Base-by-base conservation (phyloP, 2,888 invertebrate genomes). In the Pristionchus exspectatus region DNA sequence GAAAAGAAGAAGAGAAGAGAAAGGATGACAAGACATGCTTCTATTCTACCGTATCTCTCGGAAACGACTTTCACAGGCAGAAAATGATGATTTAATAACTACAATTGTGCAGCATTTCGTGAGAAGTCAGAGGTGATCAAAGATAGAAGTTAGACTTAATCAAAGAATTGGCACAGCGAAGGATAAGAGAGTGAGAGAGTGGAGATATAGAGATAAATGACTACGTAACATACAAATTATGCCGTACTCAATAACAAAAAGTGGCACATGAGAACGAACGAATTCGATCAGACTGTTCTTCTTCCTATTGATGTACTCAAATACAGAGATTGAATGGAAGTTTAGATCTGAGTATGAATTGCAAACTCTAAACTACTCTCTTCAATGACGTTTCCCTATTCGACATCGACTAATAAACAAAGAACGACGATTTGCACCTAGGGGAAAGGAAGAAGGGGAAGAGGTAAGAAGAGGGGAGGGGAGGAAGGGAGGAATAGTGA, bases 161-260 rank as follows among this genome's bases (percentile, higher is more conserved):
- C 63, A n/a, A 24, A 63, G 24, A 63, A 1, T 30, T 9, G 74
- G 18, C 16, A 38, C 16, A 74, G 14, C n/a, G 66, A n/a, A 27
- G 66, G 27, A 24, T 12, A 24, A 72, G 69, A 33, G 33, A 72
- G 30, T 27, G 69, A 72, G 69, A 33, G 69, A 66, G 27, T 14
- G 69, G n/a, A 72, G 69, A 33, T 30, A 72, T 0, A 33, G 69
- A 74, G 74, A 74, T 21, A 33, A 72, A 33, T 30, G 69, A 72
- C 74, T 74, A 74, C 74, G 74, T 74, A 74, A 74, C 74, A 74
- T 38, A 74, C 74, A 38, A 74, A 74, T 74, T 38, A 74, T 21
- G 38, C 21, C 74, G 74, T 24, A 38, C 33, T 38, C 74, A 38
- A 74, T 74, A 74, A 74, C 74, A 74, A 74, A 38, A 74, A 1